phyloP scores from a whole-genome alignment of 2,888 invertebrate genomes.

The Cosmia trapezina region DNA sequence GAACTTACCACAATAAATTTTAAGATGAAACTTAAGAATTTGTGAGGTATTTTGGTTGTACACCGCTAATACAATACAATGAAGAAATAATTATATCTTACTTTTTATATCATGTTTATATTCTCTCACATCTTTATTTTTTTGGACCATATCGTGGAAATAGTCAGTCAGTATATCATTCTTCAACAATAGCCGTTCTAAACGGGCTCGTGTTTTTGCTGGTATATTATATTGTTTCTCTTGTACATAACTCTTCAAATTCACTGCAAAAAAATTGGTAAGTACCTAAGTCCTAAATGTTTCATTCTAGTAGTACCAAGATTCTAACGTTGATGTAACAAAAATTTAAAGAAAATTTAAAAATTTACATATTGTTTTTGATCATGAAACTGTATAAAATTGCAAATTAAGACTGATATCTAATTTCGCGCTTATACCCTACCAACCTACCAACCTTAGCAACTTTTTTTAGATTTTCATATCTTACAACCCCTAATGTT shows the following conservation, averaged over 20 bases:
- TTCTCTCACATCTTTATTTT: not conserved
- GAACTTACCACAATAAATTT: not conserved
- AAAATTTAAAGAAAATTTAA: too few species aligned
- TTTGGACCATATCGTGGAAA: constrained; percentile 38
- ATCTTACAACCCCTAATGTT: too few species aligned
- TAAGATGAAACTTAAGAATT: not conserved
- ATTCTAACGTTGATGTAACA: too few species aligned
- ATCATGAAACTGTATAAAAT: too few species aligned
- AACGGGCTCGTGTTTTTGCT: not conserved
- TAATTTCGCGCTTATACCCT: too few species aligned
- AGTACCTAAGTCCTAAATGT: too few species aligned
- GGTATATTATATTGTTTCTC: constrained; percentile 15
- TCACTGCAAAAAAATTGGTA: constrained; percentile 66
- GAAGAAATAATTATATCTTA: constrained; percentile 12
- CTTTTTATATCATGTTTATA: constrained; percentile 12
- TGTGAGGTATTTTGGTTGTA: not conserved
- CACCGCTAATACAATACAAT: not conserved
- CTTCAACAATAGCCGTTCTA: constrained; percentile 36
- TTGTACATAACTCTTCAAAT: constrained; percentile 63
- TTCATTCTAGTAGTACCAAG: not conserved
- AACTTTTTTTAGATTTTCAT: too few species aligned
- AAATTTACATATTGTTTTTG: too few species aligned
- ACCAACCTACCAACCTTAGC: too few species aligned
- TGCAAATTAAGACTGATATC: too few species aligned
- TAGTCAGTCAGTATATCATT: constrained; percentile 30